These are phyloP conservation scores for Brachymystax lenok DNA, from an alignment of 2,797 vertebrate species.

Conservation along the genomic window DNA sequence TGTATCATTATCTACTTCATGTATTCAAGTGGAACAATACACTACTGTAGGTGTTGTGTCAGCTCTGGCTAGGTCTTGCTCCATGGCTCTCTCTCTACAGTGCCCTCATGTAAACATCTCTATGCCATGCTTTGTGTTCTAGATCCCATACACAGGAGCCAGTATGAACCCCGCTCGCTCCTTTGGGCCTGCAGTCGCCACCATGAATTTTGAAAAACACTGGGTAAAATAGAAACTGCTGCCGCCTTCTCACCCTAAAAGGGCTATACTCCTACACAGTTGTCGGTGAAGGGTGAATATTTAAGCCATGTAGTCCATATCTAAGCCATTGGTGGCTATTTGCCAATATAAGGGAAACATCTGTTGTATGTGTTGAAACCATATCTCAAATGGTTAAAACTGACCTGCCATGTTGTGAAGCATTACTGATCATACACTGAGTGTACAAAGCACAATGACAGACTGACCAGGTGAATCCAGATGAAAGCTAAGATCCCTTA, in stretches of 20 bases:
- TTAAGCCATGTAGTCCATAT: neutral
- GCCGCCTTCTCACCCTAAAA: neutral
- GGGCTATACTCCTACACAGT: neutral
- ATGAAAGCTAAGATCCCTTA: too few relatives aligned
- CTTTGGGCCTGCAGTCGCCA: conserved; percentile 92
- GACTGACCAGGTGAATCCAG: too few relatives aligned
- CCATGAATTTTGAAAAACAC: conserved; percentile 87
- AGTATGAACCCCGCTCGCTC: conserved; percentile 98
- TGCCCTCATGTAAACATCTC: neutral
- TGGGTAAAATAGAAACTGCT: conserved; percentile 82
- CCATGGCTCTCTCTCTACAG: conserved; percentile 16
- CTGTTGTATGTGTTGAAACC: neutral
- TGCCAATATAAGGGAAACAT: neutral
- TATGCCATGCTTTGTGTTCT: conserved; percentile 27
- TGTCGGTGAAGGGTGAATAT: neutral
- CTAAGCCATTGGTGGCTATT: neutral
- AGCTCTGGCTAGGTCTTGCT: neutral
- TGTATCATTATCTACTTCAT: neutral
- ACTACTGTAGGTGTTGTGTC: too few relatives aligned
- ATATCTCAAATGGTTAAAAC: neutral
- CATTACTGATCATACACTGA: too few relatives aligned
- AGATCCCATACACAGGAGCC: conserved; percentile 95
- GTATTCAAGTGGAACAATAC: too few relatives aligned
- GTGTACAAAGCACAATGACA: too few relatives aligned
- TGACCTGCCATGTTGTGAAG: too few relatives aligned